phyloP scores from a whole-genome alignment of 2,888 invertebrate species.

The Drosophila crucigera region DNA sequence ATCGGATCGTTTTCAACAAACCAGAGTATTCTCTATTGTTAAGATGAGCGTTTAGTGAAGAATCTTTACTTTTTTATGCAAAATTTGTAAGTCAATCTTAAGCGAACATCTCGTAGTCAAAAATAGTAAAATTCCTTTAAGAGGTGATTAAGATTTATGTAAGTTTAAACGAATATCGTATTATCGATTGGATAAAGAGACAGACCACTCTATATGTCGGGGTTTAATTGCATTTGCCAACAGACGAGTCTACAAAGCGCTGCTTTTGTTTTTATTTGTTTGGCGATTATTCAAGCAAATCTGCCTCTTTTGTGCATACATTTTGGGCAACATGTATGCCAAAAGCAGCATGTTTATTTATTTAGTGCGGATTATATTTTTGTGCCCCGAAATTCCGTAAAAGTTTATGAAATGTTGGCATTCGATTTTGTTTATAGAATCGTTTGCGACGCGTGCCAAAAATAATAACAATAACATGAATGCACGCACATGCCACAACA shows the following conservation, averaged over 20 bases:
- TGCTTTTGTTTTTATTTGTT: slow-evolving; percentile 19
- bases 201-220: not conserved
- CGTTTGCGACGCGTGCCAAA: slow-evolving; percentile 78
- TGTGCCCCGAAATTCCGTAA: slow-evolving; percentile 55
- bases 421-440: slow-evolving; percentile 67
- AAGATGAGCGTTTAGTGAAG: not conserved
- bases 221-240: slow-evolving; percentile 13
- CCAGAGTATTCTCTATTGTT: not conserved
- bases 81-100: not conserved
- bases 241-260: slow-evolving; percentile 15
- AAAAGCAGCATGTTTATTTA: slow-evolving; percentile 56
- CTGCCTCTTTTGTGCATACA: not conserved
- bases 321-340: slow-evolving; percentile 22
- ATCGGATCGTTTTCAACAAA: not conserved
- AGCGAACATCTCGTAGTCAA: not conserved
- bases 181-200: not conserved
- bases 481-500: slow-evolving; percentile 41
- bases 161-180: not conserved
- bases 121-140: not conserved
- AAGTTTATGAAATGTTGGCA: slow-evolving; percentile 66
- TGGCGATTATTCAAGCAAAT: not conserved
- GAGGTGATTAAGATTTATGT: not conserved
- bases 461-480: slow-evolving; percentile 70
- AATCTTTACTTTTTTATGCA: not conserved
- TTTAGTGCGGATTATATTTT: slow-evolving; percentile 35